Percentiles rank a stretch among this genome's conserved stretches.
Conservation (phyloP, 2,888 invertebrate species). For the Polydrusus pterygomalis region DNA sequence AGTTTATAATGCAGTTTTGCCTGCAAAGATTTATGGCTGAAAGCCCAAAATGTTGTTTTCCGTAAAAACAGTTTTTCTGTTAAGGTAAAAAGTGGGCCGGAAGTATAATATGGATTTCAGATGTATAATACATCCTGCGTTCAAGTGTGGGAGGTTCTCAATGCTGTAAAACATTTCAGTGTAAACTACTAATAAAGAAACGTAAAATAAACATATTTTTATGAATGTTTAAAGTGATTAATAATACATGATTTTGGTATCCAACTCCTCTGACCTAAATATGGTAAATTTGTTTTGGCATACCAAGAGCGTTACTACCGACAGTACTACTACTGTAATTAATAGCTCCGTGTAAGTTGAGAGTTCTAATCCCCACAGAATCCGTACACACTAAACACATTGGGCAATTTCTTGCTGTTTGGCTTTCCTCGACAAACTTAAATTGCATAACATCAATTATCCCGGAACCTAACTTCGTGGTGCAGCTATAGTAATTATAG, state of each 20-base stretch:
- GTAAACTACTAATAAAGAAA: too few species aligned
- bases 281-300: too few species aligned
- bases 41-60: not conserved
- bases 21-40: not conserved
- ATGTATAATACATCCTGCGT: not conserved
- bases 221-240: too few species aligned
- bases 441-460: constrained; percentile 15
- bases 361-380: not conserved
- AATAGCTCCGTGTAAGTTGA: too few species aligned
- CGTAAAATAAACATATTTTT: too few species aligned
- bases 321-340: too few species aligned
- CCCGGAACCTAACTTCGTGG: not conserved
- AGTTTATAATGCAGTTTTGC: constrained; percentile 10
- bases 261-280: too few species aligned
- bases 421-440: constrained; percentile 10
- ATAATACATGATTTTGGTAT: too few species aligned
- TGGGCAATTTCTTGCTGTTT: constrained; percentile 15
- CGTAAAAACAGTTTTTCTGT: not conserved
- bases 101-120: not conserved
- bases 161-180: too few species aligned
- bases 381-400: not conserved
- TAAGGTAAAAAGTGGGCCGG: not conserved
- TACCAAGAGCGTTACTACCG: too few species aligned
- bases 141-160: not conserved
- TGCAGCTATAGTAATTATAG: not conserved